These are phyloP conservation scores for Drosophila baimaii DNA, from an alignment of 1,140 invertebrate species.

Conservation along the genomic window DNA sequence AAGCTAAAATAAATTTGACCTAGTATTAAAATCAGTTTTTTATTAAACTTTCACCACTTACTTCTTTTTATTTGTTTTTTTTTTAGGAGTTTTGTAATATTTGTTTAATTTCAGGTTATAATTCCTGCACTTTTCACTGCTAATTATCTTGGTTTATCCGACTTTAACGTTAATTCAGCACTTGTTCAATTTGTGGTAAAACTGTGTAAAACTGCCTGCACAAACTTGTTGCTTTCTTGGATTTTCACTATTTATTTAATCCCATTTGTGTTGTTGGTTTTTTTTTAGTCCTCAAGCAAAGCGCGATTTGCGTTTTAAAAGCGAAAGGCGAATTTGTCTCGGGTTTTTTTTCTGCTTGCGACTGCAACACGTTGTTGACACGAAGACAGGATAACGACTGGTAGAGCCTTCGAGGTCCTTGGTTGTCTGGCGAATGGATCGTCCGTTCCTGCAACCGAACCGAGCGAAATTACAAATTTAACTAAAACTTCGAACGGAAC, in stretches of 20 bases:
- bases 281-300: conserved; percentile 22
- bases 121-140: conserved; percentile 24
- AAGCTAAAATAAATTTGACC: background rate
- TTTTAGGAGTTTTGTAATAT: background rate
- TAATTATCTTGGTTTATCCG: conserved; percentile 5
- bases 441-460: conserved; percentile 11
- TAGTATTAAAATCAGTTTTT: background rate
- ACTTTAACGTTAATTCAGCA: conserved; percentile 6
- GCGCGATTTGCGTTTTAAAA: conserved; percentile 5
- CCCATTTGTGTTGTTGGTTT: conserved; percentile 16
- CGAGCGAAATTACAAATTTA: conserved; percentile 8
- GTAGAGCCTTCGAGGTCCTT: background rate
- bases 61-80: background rate
- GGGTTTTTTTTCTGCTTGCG: background rate
- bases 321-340: background rate
- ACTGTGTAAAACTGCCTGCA: conserved; percentile 23
- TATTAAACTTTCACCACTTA: conserved; percentile 2
- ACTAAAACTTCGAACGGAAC: background rate
- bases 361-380: conserved; percentile 83
- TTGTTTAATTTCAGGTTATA: background rate
- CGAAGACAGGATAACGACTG: conserved; percentile 77
- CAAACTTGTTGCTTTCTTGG: conserved; percentile 62
- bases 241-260: conserved; percentile 14
- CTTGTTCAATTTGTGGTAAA: conserved; percentile 13
- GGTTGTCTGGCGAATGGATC: too few relatives aligned